Evolutionary conservation across 2,888 invertebrate species (phyloP).

Genomic region (Lepeophtheirus nordmannii): DNA sequence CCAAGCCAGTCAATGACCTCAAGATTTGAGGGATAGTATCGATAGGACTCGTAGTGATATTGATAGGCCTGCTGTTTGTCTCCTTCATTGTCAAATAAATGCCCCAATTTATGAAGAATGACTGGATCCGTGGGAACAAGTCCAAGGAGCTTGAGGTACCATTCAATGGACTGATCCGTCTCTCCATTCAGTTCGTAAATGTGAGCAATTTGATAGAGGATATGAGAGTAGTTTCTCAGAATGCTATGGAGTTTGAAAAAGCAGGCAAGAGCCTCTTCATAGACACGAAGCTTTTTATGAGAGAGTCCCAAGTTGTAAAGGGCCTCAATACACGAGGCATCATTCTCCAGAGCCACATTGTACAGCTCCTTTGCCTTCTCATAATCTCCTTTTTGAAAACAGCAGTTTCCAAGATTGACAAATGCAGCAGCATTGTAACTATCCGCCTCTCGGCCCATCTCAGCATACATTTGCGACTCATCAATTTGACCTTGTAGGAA

Average conservation of each 20-base stretch:
- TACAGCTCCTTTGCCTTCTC: slow-evolving; percentile 55
- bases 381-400: slow-evolving; percentile 50
- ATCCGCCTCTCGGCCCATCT: slow-evolving; percentile 54
- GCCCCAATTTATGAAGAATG: slow-evolving; percentile 71
- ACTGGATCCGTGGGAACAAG: slow-evolving; percentile 75
- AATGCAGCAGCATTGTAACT: slow-evolving; percentile 63
- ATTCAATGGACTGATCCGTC: slow-evolving; percentile 34
- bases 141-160: slow-evolving; percentile 60
- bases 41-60: slow-evolving; percentile 57
- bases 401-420: slow-evolving; percentile 64
- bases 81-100: slow-evolving; percentile 71
- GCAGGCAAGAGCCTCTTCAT: slow-evolving; percentile 57
- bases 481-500: slow-evolving; percentile 37
- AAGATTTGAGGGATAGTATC: slow-evolving; percentile 53
- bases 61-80: slow-evolving; percentile 80
- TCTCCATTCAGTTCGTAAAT: slow-evolving; percentile 53
- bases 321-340: slow-evolving; percentile 66
- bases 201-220: slow-evolving; percentile 59
- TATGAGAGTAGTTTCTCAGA: slow-evolving; percentile 54
- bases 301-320: slow-evolving; percentile 61
- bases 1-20: slow-evolving; percentile 75
- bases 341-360: slow-evolving; percentile 57
- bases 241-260: slow-evolving; percentile 60
- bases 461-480: slow-evolving; percentile 56
- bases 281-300: slow-evolving; percentile 50